Evolutionary conservation across 2,113 vertebrate genomes (phyloP).

Genomic region (Ginglymostoma cirratum): DNA sequence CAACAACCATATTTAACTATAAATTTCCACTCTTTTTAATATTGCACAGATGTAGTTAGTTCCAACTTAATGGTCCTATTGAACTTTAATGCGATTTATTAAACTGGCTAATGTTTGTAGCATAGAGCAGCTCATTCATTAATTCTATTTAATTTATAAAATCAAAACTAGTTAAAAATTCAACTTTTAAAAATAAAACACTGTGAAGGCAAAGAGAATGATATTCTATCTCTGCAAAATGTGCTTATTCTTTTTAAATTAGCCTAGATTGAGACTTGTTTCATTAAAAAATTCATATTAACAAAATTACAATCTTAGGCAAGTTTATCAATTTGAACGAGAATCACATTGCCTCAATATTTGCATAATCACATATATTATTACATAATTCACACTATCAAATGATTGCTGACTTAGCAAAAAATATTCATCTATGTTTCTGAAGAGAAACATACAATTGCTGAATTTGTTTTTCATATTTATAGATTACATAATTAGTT

Average conservation of each 20-base stretch:
- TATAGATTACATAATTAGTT: slow-evolving; percentile 66
- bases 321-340: neutral
- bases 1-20: neutral
- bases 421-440: slow-evolving; percentile 45
- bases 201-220: neutral
- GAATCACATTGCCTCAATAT: slow-evolving; percentile 5
- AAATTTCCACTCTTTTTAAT: neutral
- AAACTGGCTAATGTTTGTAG: neutral
- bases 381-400: slow-evolving; percentile 31
- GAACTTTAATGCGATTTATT: neutral
- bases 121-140: too few species aligned
- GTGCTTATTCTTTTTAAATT: neutral
- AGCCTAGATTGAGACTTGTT: neutral
- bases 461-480: slow-evolving; percentile 58
- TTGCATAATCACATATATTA: neutral
- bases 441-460: slow-evolving; percentile 52
- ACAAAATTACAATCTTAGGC: neutral
- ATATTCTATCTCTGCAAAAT: neutral
- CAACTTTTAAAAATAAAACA: neutral
- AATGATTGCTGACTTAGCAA: slow-evolving; percentile 45
- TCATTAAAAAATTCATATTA: neutral
- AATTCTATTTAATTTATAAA: neutral
- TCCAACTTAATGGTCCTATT: neutral
- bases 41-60: neutral
- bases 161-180: neutral